Evolutionary conservation across 2,113 vertebrate species (phyloP), one percentile per base, ranked within the genome.

Genomic region (Emberiza fucata): DNA sequence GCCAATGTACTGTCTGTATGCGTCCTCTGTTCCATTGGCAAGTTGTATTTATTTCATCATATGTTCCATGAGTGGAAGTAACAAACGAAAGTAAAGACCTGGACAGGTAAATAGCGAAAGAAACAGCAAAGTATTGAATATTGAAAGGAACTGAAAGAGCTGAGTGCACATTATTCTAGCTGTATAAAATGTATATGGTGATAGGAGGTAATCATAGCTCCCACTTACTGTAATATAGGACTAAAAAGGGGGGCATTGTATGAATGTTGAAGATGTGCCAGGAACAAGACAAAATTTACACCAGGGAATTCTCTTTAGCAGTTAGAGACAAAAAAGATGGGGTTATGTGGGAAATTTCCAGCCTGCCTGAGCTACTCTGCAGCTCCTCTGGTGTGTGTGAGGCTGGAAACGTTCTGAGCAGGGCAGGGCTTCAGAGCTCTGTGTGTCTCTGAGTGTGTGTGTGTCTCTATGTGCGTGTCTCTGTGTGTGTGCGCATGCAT

Each of bases 341-440:
- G 42, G 0, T 44, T 15, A n/a, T 42, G 15, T 47, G 60, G 60
- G 54, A 81, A 68, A 66, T 42, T 31, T 33, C 12, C 28, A 54
- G 14, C 18, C 47, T 88, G 33, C 28, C 54, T 66, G 51, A 91
- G 29, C 66, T 25, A 35, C 35, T 53, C 50, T 63, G 51, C 42
- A 70, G 44, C 25, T 73, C 11, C 22, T 72, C 48, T 4, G 2
- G 8, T 23, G 28, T 0, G 0, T 0, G 2, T 2, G 7, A 75
- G 16, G 31, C 47, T 94, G 78, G 47, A 84, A 59, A 13, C 31
- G 42, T 22, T 42, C 35, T 19, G 35, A 70, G 29, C 27, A 78
- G 59, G 86, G 39, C 47, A 73, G 39, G 33, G 40, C 22, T 84
- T 25, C 65, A 68, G 14, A 27, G 7, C 29, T 54, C 11, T 7